Evolutionary conservation across 2,797 vertebrate species (phyloP).

Genomic region (Spea hammondii): DNA sequence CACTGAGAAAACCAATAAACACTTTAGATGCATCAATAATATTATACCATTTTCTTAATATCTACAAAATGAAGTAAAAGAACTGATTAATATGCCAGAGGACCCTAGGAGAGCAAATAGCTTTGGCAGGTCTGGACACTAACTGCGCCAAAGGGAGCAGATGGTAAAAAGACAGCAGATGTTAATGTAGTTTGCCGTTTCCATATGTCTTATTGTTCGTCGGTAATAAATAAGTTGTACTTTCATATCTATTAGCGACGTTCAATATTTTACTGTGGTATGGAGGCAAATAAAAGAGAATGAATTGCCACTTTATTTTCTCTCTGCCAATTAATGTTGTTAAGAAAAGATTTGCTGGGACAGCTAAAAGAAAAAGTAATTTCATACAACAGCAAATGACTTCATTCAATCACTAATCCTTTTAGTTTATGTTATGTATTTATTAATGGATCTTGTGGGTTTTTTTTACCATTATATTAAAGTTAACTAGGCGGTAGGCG

Average conservation of each 20-base stretch:
- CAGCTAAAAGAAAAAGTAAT: neutral
- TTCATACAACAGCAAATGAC: neutral
- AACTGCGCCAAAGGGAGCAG: constrained; percentile 62
- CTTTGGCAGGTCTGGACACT: constrained; percentile 58
- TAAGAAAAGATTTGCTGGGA: constrained; percentile 31
- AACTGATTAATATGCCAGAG: constrained; percentile 32
- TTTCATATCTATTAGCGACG: constrained; percentile 58
- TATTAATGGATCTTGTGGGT: neutral
- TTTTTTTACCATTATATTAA: neutral
- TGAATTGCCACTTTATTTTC: constrained; percentile 30
- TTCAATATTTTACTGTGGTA: constrained; percentile 36
- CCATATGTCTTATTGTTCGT: constrained; percentile 64
- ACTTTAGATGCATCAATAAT: constrained; percentile 13
- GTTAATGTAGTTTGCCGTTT: constrained; percentile 60
- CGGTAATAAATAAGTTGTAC: constrained; percentile 61
- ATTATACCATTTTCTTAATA: constrained; percentile 12
- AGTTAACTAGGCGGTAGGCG: no score
- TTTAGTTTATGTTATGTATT: neutral
- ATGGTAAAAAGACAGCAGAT: constrained; percentile 64
- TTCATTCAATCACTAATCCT: neutral
- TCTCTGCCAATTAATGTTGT: constrained; percentile 20
- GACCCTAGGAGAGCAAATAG: constrained; percentile 51
- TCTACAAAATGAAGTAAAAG: constrained; percentile 43
- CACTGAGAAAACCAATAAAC: neutral
- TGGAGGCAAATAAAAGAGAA: constrained; percentile 34